Base-by-base conservation (phyloP, 1,140 invertebrate species). In the Aphaenogaster floridana region DNA sequence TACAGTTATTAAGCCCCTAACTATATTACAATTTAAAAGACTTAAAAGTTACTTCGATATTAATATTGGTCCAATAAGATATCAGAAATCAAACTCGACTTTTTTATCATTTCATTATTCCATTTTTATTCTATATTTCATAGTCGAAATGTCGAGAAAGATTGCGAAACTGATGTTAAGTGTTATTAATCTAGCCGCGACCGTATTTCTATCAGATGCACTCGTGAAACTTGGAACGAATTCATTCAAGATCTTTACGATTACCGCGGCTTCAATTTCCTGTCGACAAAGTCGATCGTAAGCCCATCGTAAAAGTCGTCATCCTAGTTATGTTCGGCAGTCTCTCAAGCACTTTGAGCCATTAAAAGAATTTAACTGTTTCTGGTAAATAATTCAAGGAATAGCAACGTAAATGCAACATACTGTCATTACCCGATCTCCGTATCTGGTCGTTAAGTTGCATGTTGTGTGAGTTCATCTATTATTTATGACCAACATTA, bases 171-270 rank as follows among this genome's bases (percentile, higher is more conserved):
- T 13, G n/a, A 50, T 28, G 13, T 84, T 34, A 50, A 84, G 54
- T 71, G 15, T 61, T 57, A 48, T 86, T 86, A 78, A 71, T 78
- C 52, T 15, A 34, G 36, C 13, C 13, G 48, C n/a, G 34, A 86
- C 9, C 42, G 17, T 68, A 66, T 57, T 80, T 66, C 50, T n/a
- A 64, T 45, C 45, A 84, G 50, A 36, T 68, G 50, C 52, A 71
- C 50, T 57, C 45, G 63, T 50, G 71, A 48, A 68, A 78, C 66
- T 86, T 52, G 71, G 17, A 64, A 84, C 48, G 36, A 61, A 85
- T 88, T 88, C 66, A 72, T 52, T 78, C 48, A 34, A 34, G 34
- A 28, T 69, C 36, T 78, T 88, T 71, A 85, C 48, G 83, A 88
- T 74, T 69, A 71, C 52, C 36, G 28, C 45, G 54, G 36, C 21